Conservation (phyloP, 2,888 invertebrate species). For the Leucophenga montana region DNA sequence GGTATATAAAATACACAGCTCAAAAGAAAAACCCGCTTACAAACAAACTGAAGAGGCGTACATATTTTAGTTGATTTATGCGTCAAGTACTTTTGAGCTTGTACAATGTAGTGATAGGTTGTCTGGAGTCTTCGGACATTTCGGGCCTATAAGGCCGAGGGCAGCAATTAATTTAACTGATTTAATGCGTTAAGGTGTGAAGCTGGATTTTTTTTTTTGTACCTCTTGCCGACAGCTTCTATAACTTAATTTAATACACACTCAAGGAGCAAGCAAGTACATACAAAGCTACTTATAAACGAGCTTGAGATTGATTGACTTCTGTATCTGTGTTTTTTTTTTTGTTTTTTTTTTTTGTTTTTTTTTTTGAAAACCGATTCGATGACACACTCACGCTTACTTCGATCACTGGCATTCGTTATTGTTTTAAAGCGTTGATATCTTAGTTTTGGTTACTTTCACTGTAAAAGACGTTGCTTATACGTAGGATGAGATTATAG, state of each 20-base stretch:
- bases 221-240: slow-evolving; percentile 63
- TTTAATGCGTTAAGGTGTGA: slow-evolving; percentile 65
- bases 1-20: too few species aligned
- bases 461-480: not conserved
- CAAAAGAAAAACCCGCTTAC: not conserved
- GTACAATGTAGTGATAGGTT: slow-evolving; percentile 38
- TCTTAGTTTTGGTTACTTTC: not conserved
- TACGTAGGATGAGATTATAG: too few species aligned
- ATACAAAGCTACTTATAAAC: not conserved
- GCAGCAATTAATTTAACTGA: slow-evolving; percentile 48
- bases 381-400: slow-evolving; percentile 34
- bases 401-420: not conserved
- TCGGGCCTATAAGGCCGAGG: slow-evolving; percentile 7
- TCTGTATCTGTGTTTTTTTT: not conserved
- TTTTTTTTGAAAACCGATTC: not conserved
- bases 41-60: slow-evolving; percentile 49
- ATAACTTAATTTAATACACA: slow-evolving; percentile 59
- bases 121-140: slow-evolving; percentile 36
- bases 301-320: slow-evolving; percentile 17
- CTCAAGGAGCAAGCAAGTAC: slow-evolving; percentile 32
- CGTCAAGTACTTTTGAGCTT: slow-evolving; percentile 35
- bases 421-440: not conserved
- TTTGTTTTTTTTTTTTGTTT: too few species aligned
- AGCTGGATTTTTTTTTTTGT: slow-evolving; percentile 25
- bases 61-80: slow-evolving; percentile 61